These are phyloP conservation scores for Caenorhabditis latens DNA, from an alignment of 1,140 invertebrate species.

Conservation along the genomic window DNA sequence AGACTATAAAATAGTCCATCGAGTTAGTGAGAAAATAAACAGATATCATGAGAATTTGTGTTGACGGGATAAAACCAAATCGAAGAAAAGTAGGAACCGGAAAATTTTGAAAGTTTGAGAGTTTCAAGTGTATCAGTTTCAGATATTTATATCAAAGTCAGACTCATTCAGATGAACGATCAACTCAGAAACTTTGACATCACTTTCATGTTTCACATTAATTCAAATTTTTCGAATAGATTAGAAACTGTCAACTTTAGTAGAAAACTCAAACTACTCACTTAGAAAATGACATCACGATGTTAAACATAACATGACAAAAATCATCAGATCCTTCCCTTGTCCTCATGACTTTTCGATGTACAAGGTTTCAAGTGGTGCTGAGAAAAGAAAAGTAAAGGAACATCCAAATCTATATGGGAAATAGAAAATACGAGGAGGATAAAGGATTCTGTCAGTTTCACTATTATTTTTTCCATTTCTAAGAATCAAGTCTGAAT, in stretches of 20 bases:
- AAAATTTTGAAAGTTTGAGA: no score
- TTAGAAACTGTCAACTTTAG: background rate
- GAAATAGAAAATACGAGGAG: background rate
- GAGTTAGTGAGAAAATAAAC: background rate
- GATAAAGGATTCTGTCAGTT: background rate
- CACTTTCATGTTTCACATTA: no score
- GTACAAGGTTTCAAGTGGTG: background rate
- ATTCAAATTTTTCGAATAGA: no score
- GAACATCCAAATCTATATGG: background rate
- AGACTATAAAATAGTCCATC: conserved; percentile 18
- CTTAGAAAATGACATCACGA: background rate
- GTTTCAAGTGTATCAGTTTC: no score
- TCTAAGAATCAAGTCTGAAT: background rate
- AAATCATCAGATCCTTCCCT: background rate
- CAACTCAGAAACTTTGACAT: no score
- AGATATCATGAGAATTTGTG: background rate
- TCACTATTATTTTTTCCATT: background rate
- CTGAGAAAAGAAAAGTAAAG: background rate
- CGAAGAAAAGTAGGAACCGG: no score
- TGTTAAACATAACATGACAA: conserved; percentile 22
- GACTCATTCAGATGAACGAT: no score
- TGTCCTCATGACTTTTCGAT: background rate
- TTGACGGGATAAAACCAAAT: no score
- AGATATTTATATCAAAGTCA: no score
- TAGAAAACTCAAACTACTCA: background rate